These are phyloP conservation scores for Struthidea cinerea DNA, from an alignment of 2,113 vertebrate genomes.

Conservation along the genomic window DNA sequence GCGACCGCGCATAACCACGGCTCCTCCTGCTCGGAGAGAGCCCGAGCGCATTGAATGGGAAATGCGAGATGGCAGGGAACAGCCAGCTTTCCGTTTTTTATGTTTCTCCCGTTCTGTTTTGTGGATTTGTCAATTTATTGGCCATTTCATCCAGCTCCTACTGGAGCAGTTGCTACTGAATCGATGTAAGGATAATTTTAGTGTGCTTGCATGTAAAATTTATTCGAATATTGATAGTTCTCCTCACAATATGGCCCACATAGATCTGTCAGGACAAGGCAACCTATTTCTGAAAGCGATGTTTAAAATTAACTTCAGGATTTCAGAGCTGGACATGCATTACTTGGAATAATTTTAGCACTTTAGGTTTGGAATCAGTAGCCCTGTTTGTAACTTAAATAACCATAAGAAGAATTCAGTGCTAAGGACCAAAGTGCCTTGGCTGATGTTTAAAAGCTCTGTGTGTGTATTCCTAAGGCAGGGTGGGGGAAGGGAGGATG, in stretches of 20 bases:
- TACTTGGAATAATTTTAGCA: background rate
- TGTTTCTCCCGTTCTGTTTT: background rate
- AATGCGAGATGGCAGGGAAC: accelerated
- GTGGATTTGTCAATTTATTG: background rate
- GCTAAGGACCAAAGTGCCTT: background rate
- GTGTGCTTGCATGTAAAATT: background rate
- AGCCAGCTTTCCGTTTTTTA: background rate
- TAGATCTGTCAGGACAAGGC: background rate
- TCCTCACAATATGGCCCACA: background rate
- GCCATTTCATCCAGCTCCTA: background rate
- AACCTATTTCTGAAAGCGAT: background rate
- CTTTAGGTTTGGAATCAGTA: background rate
- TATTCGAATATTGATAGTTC: background rate
- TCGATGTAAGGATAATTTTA: background rate
- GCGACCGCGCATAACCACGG: background rate
- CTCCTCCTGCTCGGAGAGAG: background rate
- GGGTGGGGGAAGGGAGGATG: background rate
- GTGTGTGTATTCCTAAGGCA: no score
- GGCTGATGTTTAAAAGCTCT: background rate
- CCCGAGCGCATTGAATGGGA: accelerated
- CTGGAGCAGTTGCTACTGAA: background rate
- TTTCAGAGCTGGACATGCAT: background rate
- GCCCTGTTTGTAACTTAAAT: background rate
- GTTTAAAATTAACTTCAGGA: background rate
- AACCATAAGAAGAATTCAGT: background rate